These are phyloP conservation scores for Drosophila simulans DNA, from an alignment of 1,140 invertebrate species.

Conservation along the genomic window DNA sequence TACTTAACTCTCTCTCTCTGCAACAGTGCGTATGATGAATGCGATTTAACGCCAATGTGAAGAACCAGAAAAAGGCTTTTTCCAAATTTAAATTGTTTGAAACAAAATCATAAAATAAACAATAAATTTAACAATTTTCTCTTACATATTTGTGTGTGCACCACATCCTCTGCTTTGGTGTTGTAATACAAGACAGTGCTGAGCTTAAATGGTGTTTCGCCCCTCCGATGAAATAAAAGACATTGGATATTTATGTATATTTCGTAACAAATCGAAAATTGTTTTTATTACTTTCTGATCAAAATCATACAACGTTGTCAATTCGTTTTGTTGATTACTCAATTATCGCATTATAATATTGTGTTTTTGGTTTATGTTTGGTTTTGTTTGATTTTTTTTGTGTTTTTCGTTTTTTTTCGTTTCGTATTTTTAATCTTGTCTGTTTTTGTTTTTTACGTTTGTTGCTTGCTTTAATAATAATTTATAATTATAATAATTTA, in stretches of 20 bases:
- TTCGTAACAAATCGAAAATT: conserved; percentile 85
- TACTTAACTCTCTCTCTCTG: neutral
- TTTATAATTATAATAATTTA: conserved; percentile 82
- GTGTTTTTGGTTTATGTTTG: conserved; percentile 57
- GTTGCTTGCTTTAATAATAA: conserved; percentile 71
- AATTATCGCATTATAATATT: conserved; percentile 76
- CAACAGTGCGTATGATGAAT: no score
- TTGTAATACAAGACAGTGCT: no score
- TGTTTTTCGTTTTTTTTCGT: conserved; percentile 27
- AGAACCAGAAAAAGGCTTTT: no score
- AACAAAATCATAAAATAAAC: no score
- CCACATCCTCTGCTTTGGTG: no score
- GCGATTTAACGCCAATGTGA: no score
- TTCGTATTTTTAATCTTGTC: conserved; percentile 64
- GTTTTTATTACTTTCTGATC: conserved; percentile 84
- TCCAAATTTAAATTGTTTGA: no score
- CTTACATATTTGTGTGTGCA: no score
- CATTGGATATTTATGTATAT: conserved; percentile 74
- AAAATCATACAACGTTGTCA: conserved; percentile 85
- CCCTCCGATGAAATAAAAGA: conserved; percentile 21
- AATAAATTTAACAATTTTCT: no score
- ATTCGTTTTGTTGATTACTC: conserved; percentile 78
- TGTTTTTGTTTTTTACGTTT: conserved; percentile 59
- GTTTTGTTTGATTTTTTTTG: conserved; percentile 51
- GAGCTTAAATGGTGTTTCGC: neutral